phyloP scores from a whole-genome alignment of 2,888 invertebrate species.

The Drosophila putrida region DNA sequence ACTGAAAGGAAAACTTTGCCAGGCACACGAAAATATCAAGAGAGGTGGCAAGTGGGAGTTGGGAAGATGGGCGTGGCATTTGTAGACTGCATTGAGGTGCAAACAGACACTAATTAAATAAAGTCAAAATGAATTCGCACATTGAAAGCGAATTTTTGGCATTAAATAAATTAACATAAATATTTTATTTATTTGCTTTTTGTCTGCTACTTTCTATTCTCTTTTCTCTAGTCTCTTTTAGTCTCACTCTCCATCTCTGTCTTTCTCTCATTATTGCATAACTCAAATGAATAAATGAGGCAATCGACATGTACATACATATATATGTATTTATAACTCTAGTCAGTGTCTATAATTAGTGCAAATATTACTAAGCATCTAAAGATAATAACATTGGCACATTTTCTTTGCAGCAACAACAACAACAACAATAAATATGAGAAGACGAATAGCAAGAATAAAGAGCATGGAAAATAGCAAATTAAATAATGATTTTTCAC shows the following conservation, averaged over 20 bases:
- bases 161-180: slow-evolving; percentile 67
- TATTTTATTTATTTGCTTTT: slow-evolving; percentile 61
- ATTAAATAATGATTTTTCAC: slow-evolving; percentile 63
- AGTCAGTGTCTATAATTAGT: slow-evolving; percentile 34
- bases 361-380: slow-evolving; percentile 24
- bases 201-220: slow-evolving; percentile 22
- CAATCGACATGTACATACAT: slow-evolving; percentile 40
- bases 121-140: slow-evolving; percentile 33
- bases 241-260: neutral
- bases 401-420: slow-evolving; percentile 57
- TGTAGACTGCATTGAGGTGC: slow-evolving; percentile 45
- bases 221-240: slow-evolving; percentile 1
- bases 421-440: slow-evolving; percentile 10
- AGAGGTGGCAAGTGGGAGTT: neutral
- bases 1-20: slow-evolving; percentile 32
- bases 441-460: slow-evolving; percentile 33
- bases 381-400: slow-evolving; percentile 72
- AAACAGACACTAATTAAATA: slow-evolving; percentile 67
- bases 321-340: slow-evolving; percentile 6
- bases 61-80: slow-evolving; percentile 24
- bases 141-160: slow-evolving; percentile 65
- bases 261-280: slow-evolving; percentile 6
- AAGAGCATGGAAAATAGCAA: slow-evolving; percentile 47
- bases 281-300: slow-evolving; percentile 51
- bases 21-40: slow-evolving; percentile 13